Evolutionary conservation across 2,797 vertebrate genomes (phyloP).

Genomic region (Neosilurus hyrtlii): DNA sequence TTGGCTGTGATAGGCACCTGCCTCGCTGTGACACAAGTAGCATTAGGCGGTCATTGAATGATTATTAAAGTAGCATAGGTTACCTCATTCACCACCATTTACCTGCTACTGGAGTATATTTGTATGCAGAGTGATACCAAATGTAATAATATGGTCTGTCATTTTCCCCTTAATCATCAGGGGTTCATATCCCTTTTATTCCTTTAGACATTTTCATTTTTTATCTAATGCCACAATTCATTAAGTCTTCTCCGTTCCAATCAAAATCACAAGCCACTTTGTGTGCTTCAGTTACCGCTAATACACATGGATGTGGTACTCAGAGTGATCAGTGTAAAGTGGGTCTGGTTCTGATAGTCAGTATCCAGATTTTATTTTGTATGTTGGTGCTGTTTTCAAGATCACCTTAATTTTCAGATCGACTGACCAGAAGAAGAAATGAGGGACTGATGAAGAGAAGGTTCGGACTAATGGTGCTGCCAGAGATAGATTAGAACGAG

Average conservation of each 20-base stretch:
- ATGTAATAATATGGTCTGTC: neutral
- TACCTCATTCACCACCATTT: too few relatives aligned
- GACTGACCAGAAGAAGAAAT: neutral
- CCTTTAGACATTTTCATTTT: slow-evolving; percentile 7
- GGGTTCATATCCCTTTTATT: slow-evolving; percentile 31
- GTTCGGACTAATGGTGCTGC: slow-evolving; percentile 35
- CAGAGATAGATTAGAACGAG: slow-evolving; percentile 25
- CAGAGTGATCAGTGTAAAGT: slow-evolving; percentile 35
- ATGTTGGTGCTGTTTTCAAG: neutral
- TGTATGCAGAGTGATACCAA: neutral
- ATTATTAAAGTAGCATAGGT: too few relatives aligned
- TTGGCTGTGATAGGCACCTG: too few relatives aligned
- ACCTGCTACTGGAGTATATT: too few relatives aligned
- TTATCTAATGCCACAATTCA: slow-evolving; percentile 17
- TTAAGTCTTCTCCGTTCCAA: slow-evolving; percentile 29
- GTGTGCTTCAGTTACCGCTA: slow-evolving; percentile 31
- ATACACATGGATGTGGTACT: slow-evolving; percentile 39
- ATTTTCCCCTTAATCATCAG: neutral
- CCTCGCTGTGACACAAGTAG: too few relatives aligned
- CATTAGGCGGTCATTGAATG: too few relatives aligned
- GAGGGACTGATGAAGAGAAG: slow-evolving; percentile 9
- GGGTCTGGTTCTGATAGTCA: slow-evolving; percentile 6
- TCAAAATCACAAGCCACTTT: slow-evolving; percentile 28
- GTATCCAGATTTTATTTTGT: neutral
- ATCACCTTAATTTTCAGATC: slow-evolving; percentile 15